Percentiles rank a stretch among this genome's conserved stretches.
Conservation (phyloP, 2,113 vertebrate species). For the Gobio gobio region DNA sequence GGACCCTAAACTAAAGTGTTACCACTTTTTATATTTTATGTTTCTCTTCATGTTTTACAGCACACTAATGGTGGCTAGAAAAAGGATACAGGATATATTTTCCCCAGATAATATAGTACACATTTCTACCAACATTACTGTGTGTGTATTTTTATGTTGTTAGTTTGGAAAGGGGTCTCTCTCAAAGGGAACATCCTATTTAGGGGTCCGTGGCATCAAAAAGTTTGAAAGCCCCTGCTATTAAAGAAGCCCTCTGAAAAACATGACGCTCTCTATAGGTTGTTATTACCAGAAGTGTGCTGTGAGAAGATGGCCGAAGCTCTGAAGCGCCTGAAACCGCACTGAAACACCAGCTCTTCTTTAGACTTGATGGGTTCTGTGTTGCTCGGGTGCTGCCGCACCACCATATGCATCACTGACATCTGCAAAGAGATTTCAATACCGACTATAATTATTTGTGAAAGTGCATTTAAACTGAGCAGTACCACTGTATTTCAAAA, state of each 20-base stretch:
- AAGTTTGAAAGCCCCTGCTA: not conserved
- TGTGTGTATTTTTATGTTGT: too few species aligned
- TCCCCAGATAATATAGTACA: too few species aligned
- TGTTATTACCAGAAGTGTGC: constrained; percentile 87
- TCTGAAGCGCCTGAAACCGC: constrained; percentile 92
- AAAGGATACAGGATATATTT: too few species aligned
- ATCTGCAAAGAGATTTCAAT: constrained; percentile 76
- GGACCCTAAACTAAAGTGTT: too few species aligned
- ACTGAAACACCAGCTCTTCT: constrained; percentile 94
- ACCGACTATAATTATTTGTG: not conserved
- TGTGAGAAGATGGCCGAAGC: constrained; percentile 92
- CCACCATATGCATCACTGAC: constrained; percentile 92
- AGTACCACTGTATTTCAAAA: not conserved
- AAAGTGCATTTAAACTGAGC: not conserved
- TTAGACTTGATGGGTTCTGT: constrained; percentile 87
- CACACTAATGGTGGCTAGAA: too few species aligned
- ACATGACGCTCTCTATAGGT: not conserved
- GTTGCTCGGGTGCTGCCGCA: constrained; percentile 83
- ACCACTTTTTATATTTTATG: too few species aligned
- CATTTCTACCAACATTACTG: too few species aligned
- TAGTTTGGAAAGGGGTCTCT: too few species aligned
- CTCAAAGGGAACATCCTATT: too few species aligned
- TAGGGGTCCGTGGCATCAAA: too few species aligned
- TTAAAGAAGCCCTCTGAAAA: not conserved
- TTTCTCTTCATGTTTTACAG: too few species aligned